Base-by-base conservation (phyloP, 2,797 vertebrate genomes). In the Mormyrops attenuatus region DNA sequence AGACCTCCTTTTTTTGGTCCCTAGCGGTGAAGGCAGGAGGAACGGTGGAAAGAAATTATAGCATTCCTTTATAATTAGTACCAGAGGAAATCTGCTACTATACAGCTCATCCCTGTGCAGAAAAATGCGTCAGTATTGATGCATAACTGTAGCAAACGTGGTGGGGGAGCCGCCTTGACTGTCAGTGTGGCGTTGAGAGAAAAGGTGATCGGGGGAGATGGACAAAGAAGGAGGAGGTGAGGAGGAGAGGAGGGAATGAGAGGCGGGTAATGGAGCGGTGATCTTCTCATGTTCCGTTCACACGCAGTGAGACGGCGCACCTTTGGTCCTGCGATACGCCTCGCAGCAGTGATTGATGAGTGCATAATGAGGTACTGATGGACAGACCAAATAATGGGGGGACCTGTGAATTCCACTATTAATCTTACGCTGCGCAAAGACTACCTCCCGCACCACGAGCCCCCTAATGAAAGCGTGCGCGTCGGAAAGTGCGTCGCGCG, bases 301-400 rank as follows among this genome's bases (percentile, higher is more conserved):
- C 55, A 30, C 55, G 34, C 5, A 77, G 34, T 52, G 69, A 90
- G 34, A 1, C 85, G 1, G 55, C 91, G 80, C 9, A 88, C 91
- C 87, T 69, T 69, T 60, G n/a, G 53, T 53, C 69, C 26, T 47
- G 22, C 30, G 66, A 50, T 8, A 87, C 89, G 91, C 89, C 52
- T 66, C 41, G 90, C 89, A 91, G 88, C 90, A 93, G 88, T 94
- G 93, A 95, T 93, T 91, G 94, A 96, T 92, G 94, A 91, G 92
- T 89, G 88, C 88, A 73, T 95, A 93, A 91, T 93, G 92, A 92
- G 92, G 91, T 95, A 92, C 73, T 90, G 93, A 96, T 90, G 77
- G 93, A 95, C 92, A 91, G 91, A 88, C 91, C 93, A 92, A 91
- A 93, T 90, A 89, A 93, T 93, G 91, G 91, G 90, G 93, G 93